Evolutionary conservation across 2,797 vertebrate genomes (phyloP).

Genomic region (Sitta carolinensis): DNA sequence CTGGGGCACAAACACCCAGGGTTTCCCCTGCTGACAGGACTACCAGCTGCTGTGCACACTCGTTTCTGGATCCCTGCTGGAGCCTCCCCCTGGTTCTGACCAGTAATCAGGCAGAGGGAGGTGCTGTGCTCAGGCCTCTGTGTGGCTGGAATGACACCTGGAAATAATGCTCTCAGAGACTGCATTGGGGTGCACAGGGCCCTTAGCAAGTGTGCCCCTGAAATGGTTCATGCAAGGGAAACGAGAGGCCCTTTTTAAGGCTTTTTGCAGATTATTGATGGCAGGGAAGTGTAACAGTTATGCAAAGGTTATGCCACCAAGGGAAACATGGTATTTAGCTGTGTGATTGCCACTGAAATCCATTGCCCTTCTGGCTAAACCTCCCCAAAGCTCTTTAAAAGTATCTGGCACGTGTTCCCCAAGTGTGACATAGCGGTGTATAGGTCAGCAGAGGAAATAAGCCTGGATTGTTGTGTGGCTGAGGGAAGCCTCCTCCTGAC

Average conservation of each 20-base stretch:
- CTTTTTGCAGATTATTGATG: background rate
- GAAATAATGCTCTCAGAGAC: rapidly evolving
- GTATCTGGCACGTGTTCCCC: background rate
- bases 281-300: background rate
- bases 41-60: background rate
- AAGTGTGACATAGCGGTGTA: rapidly evolving
- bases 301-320: conserved; percentile 14
- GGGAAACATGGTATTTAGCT: background rate
- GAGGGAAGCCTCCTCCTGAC: background rate
- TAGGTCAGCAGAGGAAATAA: background rate
- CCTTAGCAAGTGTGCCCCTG: background rate
- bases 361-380: background rate
- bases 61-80: rapidly evolving
- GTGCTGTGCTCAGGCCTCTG: background rate
- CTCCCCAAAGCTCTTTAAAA: background rate
- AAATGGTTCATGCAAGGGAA: background rate
- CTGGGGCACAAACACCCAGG: no score
- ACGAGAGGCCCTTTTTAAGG: background rate
- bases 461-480: background rate
- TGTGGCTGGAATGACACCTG: rapidly evolving
- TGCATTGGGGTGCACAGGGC: rapidly evolving
- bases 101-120: background rate
- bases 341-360: conserved; percentile 5
- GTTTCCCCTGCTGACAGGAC: background rate
- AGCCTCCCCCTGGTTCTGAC: background rate